A percentile compares a stretch with the other conserved stretches of the same genome.
These are phyloP conservation scores for human (Homo sapiens) DNA, from an alignment of 2,113 vertebrate genomes.

Conservation along the genomic window DNA sequence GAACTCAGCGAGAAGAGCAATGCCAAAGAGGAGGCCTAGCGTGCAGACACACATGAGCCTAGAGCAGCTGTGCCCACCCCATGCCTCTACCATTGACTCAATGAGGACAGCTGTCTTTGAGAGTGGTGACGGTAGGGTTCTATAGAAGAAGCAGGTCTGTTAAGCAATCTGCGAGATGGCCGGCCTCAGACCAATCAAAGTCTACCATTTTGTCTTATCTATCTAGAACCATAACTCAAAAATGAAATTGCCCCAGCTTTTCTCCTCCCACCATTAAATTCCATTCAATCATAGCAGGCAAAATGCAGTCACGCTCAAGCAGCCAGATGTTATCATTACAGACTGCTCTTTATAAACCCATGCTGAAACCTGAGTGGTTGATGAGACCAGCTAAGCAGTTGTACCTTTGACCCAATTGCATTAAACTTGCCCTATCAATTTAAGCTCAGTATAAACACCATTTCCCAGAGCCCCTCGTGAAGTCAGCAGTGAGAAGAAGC, in stretches of 20 bases:
- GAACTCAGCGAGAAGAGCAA: neutral
- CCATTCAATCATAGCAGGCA: slow-evolving; percentile 83
- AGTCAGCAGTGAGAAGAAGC: slow-evolving; percentile 88
- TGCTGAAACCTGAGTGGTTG: slow-evolving; percentile 90
- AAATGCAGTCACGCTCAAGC: slow-evolving; percentile 82
- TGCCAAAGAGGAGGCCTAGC: neutral
- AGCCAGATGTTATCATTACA: slow-evolving; percentile 91
- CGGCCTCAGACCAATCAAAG: slow-evolving; percentile 80
- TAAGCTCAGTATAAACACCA: slow-evolving; percentile 91
- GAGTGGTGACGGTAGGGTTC: neutral
- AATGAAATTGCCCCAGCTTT: slow-evolving; percentile 81
- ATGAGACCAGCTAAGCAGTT: slow-evolving; percentile 93
- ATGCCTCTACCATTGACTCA: slow-evolving; percentile 2
- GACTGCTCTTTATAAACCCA: slow-evolving; percentile 89
- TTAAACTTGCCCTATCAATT: slow-evolving; percentile 93
- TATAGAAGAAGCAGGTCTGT: slow-evolving; percentile 64
- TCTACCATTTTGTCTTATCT: slow-evolving; percentile 83
- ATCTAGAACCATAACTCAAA: slow-evolving; percentile 82
- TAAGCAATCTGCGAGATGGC: slow-evolving; percentile 65
- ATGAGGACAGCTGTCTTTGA: neutral
- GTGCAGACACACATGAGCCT: neutral
- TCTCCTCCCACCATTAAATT: slow-evolving; percentile 87
- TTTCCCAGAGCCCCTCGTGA: slow-evolving; percentile 90
- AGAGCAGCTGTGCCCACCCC: neutral
- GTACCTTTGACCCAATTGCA: slow-evolving; percentile 92